A percentile compares a stretch with the other conserved stretches of the same genome.
Evolutionary conservation across 1,140 invertebrate species (phyloP).

Genomic region (Bradysia coprophila): DNA sequence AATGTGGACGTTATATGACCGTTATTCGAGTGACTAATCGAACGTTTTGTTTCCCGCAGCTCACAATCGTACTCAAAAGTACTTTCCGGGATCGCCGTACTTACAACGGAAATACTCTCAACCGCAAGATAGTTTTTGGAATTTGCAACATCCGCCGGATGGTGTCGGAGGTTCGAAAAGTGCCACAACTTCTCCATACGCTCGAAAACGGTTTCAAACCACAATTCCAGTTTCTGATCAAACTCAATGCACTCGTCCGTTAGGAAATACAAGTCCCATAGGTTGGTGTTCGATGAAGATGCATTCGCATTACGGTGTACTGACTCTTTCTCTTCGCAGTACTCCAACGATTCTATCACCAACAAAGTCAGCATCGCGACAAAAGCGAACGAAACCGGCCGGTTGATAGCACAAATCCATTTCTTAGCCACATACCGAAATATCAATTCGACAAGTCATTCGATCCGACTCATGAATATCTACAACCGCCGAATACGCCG

Average conservation of each 20-base stretch:
- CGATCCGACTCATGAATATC: too few relatives aligned
- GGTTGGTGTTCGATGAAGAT: conserved; percentile 12
- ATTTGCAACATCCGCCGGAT: background rate
- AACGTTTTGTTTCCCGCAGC: background rate
- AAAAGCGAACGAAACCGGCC: conserved; percentile 10
- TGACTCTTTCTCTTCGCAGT: conserved; percentile 10
- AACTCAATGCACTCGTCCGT: background rate
- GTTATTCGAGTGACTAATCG: background rate
- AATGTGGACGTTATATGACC: too few relatives aligned
- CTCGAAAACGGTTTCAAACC: conserved; percentile 2
- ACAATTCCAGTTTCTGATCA: background rate
- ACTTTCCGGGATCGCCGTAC: background rate
- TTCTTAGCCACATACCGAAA: conserved; percentile 15
- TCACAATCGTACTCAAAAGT: background rate
- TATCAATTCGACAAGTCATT: too few relatives aligned
- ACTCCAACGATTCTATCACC: conserved; percentile 27
- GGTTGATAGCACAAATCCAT: conserved; percentile 12
- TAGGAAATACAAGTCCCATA: conserved; percentile 22
- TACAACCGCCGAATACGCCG: too few relatives aligned
- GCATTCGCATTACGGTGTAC: too few relatives aligned
- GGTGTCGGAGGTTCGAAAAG: background rate
- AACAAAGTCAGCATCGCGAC: conserved; percentile 24
- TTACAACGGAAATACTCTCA: conserved; percentile 6
- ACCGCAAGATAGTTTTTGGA: conserved; percentile 1
- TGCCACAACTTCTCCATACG: conserved; percentile 1